Evolutionary conservation across 1,140 invertebrate species (phyloP), one percentile per base, ranked within the genome.

Genomic region (Calycopis cecrops): DNA sequence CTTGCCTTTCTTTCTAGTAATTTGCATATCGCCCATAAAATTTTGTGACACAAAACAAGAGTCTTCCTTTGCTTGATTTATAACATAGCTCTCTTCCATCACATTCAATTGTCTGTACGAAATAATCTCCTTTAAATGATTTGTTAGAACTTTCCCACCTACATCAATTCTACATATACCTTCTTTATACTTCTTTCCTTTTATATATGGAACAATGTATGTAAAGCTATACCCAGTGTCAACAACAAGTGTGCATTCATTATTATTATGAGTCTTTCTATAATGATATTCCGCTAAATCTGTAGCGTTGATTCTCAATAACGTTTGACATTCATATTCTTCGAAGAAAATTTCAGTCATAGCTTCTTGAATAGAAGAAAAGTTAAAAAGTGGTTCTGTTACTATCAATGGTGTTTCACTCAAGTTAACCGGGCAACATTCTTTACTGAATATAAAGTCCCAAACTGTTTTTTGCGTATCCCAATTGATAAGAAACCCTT

Each of bases 11-110:
- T 88, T 88, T 78, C 91, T 92, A 6, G 96, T 92, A 50, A 91
- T 92, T 38, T 92, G 89, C 92, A 99, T 95, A 60, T 99, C 97
- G 12, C 88, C 85, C 71, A 92, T 92, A 72, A 98, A 97, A 73
- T 99, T 90, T 66, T 91, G 89, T 0, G 97, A 95, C 0, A 99
- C 96, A 89, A 94, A 99, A 76, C 98, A 99, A 0, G 94, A 92
- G 82, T 99, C 98, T 88, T 99, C 99, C 84, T 99, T 99, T 0
- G 96, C 94, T 88, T 99, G 97, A 87, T 99, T 99, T 9, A 99
- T 97, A 0, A 99, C 97, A 88, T 97, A 98, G 0, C 98, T 99
- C 87, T 99, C 99, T 79, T 99, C 98, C 95, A 99, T 97, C 0
- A 99, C 97, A 90, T 99, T 96, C 12, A 99, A 87, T 72, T 99